Conservation (phyloP, 2,797 vertebrate genomes). For the Rhynchonycteris naso region DNA sequence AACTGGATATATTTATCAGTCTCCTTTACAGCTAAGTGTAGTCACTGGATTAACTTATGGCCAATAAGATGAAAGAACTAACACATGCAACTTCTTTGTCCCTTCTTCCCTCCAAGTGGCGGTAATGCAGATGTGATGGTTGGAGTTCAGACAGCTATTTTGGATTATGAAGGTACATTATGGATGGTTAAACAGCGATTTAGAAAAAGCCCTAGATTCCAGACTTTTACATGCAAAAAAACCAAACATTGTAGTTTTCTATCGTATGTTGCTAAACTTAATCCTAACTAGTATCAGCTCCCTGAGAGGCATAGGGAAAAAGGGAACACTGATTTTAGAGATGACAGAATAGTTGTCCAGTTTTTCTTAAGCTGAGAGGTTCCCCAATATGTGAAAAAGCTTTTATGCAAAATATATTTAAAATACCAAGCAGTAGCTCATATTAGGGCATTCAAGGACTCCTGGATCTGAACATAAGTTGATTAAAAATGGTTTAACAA, state of each 20-base stretch:
- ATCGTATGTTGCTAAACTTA: neutral
- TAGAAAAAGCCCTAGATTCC: neutral
- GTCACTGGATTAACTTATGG: neutral
- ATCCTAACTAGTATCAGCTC: neutral
- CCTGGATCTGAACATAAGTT: neutral
- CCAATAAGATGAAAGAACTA: constrained; percentile 15
- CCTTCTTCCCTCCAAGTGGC: neutral
- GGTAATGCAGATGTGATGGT: neutral
- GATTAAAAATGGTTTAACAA: constrained; percentile 16
- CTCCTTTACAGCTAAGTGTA: neutral
- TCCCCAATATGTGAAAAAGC: neutral
- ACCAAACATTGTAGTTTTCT: neutral
- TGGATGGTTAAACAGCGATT: neutral
- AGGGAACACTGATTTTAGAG: neutral
- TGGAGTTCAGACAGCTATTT: neutral
- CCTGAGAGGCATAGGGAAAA: neutral
- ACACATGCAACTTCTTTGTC: neutral
- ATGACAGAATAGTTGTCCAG: neutral
- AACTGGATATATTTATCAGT: neutral
- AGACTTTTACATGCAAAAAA: neutral
- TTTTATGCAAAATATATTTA: constrained; percentile 1
- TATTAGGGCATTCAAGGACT: neutral
- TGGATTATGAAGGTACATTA: neutral
- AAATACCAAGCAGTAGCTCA: neutral
- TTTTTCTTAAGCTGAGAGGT: neutral